A percentile compares a stretch with the other conserved stretches of the same genome.
Conservation (phyloP, 2,888 invertebrate genomes). For the Tromatobia lineatoria region DNA sequence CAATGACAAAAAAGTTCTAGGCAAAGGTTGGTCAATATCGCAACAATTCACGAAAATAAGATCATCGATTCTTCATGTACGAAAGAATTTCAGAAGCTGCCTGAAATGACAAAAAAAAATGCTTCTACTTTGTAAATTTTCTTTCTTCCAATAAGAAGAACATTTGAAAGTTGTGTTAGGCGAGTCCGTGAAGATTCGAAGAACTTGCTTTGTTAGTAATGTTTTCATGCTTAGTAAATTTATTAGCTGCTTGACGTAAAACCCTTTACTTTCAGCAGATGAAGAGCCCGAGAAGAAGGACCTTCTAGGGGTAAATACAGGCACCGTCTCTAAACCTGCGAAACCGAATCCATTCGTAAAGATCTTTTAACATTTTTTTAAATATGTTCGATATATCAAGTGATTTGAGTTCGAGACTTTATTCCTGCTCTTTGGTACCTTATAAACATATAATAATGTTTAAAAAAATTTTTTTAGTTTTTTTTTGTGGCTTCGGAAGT, state of each 20-base stretch:
- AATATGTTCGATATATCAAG: constrained; percentile 43
- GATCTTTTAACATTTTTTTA: constrained; percentile 78
- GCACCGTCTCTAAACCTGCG: constrained; percentile 84
- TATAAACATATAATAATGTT: no score
- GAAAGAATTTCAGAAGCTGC: neutral
- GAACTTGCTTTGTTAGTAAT: neutral
- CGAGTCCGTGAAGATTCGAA: neutral
- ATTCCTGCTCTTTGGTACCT: neutral
- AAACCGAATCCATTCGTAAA: constrained; percentile 85
- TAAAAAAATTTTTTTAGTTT: neutral
- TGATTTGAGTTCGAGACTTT: constrained; percentile 31
- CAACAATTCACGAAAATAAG: neutral
- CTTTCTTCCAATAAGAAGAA: neutral
- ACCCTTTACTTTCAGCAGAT: constrained; percentile 78
- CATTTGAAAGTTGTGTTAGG: neutral
- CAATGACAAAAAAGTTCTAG: constrained; percentile 81
- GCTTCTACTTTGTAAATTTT: no score
- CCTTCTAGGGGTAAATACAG: constrained; percentile 85
- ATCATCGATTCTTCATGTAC: neutral
- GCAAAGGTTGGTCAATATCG: constrained; percentile 78
- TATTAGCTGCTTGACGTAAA: constrained; percentile 1
- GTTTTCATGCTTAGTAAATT: neutral
- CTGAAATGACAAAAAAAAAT: no score
- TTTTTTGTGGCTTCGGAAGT: neutral
- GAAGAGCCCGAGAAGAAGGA: constrained; percentile 84